A percentile compares a stretch with the other conserved stretches of the same genome.
phyloP scores from a whole-genome alignment of 2,113 vertebrate species.

The Oenanthe melanoleuca region DNA sequence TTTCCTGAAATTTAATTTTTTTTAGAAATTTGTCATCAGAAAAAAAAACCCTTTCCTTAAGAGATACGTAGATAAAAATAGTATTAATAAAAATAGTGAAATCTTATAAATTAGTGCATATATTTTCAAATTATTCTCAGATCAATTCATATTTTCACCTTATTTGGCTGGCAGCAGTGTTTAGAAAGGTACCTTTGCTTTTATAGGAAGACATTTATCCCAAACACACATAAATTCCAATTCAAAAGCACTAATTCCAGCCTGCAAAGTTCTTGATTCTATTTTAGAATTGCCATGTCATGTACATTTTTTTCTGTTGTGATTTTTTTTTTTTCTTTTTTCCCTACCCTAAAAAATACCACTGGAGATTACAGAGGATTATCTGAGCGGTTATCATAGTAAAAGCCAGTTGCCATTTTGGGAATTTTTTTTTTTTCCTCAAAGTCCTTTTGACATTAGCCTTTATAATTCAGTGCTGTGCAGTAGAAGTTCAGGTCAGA shows the following conservation, averaged over 20 bases:
- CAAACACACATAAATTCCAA: neutral
- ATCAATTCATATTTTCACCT: neutral
- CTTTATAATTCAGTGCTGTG: neutral
- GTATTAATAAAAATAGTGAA: neutral
- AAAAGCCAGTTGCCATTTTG: slow-evolving; percentile 15
- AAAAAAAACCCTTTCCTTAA: neutral
- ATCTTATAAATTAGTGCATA: neutral
- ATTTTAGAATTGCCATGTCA: neutral
- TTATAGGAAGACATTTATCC: neutral
- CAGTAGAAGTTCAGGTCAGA: slow-evolving; percentile 5
- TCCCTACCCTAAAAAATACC: neutral
- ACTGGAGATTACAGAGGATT: neutral
- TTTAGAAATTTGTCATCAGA: neutral
- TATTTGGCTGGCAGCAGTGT: neutral
- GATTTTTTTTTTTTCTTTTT: neutral
- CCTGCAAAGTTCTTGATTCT: neutral
- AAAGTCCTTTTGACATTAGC: neutral
- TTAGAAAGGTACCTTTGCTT: neutral
- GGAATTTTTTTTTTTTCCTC: neutral
- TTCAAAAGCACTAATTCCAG: neutral
- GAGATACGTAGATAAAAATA: neutral
- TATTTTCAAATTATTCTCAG: neutral
- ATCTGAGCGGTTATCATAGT: neutral
- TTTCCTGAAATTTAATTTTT: neutral
- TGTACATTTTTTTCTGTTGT: neutral